Evolutionary conservation across 2,888 invertebrate species (phyloP), one percentile per base, ranked within the genome.

Genomic region (Adelphocoris suturalis): DNA sequence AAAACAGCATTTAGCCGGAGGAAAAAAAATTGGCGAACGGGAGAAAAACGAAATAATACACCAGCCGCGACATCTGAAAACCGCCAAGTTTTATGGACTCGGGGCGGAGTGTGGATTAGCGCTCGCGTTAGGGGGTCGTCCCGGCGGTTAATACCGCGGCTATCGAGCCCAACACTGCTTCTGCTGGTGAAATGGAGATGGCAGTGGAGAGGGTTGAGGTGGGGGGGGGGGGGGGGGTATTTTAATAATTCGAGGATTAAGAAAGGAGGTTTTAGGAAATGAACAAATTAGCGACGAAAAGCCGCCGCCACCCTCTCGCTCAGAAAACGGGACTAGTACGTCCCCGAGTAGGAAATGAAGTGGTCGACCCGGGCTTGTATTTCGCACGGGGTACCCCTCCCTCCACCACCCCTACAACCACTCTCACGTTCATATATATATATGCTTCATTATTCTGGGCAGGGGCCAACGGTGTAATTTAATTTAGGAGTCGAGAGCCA

Each of bases 181-280:
- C 37, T 37, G 37, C 37, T 37, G 37, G 37, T 37, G 37, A 37
- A 37, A 37, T 37, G 37, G 37, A 37, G 7, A 37, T 2, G 37
- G 57, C n/a, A n/a, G n/a, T n/a, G n/a, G n/a, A n/a, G n/a, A n/a
- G n/a, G n/a, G n/a, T n/a, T n/a, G 57, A 13, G n/a, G 5, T 16
- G 16, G 5, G n/a, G 16, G n/a, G 16, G 5, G 14, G 0, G 57
- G 16, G n/a, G n/a, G n/a, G 57, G 57, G n/a, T 57, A 57, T n/a
- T 57, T 57, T 57, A 57, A 57, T n/a, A 57, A 57, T 57, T 57
- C 57, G 57, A n/a, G 57, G 57, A 57, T 57, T 57, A 57, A 57
- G 57, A 57, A 57, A 57, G n/a, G 57, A 57, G 57, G n/a, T 57
- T 57, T 57, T 57, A 57, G 57, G 57, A 57, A 57, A 57, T 57